A percentile compares a stretch with the other conserved stretches of the same genome.
Conservation (phyloP, 23 tunicate species). For the Ascidia mentula region DNA sequence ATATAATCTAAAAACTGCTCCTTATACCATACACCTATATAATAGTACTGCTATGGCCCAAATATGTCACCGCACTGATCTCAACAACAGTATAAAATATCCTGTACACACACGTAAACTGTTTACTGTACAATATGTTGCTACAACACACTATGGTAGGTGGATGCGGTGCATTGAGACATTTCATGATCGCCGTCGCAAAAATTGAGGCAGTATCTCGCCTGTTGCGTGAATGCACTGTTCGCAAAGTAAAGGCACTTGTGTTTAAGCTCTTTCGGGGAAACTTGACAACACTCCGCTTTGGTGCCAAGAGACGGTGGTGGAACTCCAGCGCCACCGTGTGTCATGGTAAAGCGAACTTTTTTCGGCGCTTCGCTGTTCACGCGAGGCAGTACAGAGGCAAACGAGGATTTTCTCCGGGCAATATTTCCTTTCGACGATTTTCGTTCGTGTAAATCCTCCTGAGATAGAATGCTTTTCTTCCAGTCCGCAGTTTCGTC, state of each 20-base stretch:
- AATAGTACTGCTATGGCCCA: no score
- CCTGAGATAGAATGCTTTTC: neutral
- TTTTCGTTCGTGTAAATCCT: neutral
- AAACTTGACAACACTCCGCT: no score
- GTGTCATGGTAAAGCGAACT: constrained; percentile 11
- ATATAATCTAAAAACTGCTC: no score
- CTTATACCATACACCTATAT: no score
- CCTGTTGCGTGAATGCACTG: neutral
- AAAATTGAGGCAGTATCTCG: neutral
- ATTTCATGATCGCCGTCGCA: neutral
- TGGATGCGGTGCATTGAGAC: neutral
- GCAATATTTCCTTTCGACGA: neutral
- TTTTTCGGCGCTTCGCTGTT: neutral
- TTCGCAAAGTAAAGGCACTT: neutral
- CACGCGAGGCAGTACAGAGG: neutral
- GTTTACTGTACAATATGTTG: no score
- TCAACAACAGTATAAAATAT: no score
- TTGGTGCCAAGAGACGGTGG: neutral
- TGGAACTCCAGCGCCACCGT: constrained; percentile 17
- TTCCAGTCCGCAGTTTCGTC: neutral
- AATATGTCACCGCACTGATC: no score
- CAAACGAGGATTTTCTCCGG: neutral
- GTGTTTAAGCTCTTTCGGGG: no score
- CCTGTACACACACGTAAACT: no score
- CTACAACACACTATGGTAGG: neutral